A percentile compares a stretch with the other conserved stretches of the same genome.
phyloP scores from a whole-genome alignment of 2,113 vertebrate species.

The Erpornis zantholeuca region DNA sequence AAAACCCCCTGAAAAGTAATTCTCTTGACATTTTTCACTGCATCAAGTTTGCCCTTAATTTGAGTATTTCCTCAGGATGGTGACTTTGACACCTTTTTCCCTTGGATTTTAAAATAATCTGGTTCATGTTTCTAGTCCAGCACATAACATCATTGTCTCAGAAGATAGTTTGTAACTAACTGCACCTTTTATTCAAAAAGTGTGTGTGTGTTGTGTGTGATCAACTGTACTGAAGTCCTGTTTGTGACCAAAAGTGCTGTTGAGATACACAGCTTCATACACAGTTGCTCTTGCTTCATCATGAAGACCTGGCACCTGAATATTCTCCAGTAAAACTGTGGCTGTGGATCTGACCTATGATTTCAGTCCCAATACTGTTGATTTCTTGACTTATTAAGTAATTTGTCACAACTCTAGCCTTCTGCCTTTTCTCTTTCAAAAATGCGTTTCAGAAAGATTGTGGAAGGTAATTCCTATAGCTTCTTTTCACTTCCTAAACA shows the following conservation, averaged over 20 bases:
- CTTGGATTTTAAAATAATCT: background rate
- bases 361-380: background rate
- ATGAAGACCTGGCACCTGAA: background rate
- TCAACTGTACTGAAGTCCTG: background rate
- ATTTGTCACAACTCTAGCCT: accelerated
- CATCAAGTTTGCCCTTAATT: background rate
- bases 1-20: background rate
- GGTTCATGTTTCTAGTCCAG: background rate
- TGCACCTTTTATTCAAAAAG: background rate
- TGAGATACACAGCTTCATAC: background rate
- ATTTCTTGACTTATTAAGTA: background rate
- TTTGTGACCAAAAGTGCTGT: background rate
- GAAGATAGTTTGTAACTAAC: background rate
- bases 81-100: background rate
- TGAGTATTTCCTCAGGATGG: background rate
- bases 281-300: background rate
- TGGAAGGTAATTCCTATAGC: background rate
- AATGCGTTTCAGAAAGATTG: background rate
- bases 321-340: background rate
- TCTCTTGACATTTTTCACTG: background rate
- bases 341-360: background rate
- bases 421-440: background rate
- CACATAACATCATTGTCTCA: background rate
- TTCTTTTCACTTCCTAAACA: background rate
- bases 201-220: background rate